phyloP scores from a whole-genome alignment of 2,797 vertebrate species.

The Chrosomus eos region DNA sequence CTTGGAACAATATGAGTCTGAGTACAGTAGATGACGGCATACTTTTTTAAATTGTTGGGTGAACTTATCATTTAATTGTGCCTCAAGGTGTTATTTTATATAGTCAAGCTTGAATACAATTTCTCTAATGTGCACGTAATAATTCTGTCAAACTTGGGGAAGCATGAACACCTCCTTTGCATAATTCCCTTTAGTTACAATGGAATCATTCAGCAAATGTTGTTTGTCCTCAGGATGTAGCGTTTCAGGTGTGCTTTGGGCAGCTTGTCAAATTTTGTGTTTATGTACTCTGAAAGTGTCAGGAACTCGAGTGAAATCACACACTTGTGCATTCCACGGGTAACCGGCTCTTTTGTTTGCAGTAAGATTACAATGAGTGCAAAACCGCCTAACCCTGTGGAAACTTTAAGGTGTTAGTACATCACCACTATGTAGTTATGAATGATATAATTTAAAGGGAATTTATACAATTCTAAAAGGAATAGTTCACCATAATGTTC shows the following conservation, averaged over 20 bases:
- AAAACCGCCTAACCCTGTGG: slow-evolving; percentile 8
- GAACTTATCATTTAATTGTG: neutral
- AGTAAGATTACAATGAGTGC: neutral
- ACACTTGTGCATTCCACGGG: slow-evolving; percentile 12
- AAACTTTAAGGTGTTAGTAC: neutral
- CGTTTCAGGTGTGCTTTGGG: slow-evolving; percentile 16
- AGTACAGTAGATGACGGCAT: neutral
- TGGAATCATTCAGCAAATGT: neutral
- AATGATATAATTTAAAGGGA: slow-evolving; percentile 6
- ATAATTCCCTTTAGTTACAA: slow-evolving; percentile 24
- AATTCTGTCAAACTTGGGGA: neutral
- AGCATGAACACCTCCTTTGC: neutral
- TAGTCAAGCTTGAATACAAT: neutral
- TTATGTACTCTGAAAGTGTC: slow-evolving; percentile 11
- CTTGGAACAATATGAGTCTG: neutral
- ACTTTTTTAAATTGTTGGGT: neutral
- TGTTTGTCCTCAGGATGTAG: slow-evolving; percentile 22
- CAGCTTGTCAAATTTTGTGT: slow-evolving; percentile 28
- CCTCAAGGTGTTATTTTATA: neutral
- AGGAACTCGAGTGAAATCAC: slow-evolving; percentile 20
- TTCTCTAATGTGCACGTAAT: neutral
- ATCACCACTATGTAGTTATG: neutral
- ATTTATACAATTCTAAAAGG: neutral
- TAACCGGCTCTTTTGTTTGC: slow-evolving; percentile 17
- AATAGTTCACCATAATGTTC: neutral